Evolutionary conservation across 2,888 invertebrate genomes (phyloP), one percentile per base, ranked within the genome.

Genomic region (Apotomis capreana): DNA sequence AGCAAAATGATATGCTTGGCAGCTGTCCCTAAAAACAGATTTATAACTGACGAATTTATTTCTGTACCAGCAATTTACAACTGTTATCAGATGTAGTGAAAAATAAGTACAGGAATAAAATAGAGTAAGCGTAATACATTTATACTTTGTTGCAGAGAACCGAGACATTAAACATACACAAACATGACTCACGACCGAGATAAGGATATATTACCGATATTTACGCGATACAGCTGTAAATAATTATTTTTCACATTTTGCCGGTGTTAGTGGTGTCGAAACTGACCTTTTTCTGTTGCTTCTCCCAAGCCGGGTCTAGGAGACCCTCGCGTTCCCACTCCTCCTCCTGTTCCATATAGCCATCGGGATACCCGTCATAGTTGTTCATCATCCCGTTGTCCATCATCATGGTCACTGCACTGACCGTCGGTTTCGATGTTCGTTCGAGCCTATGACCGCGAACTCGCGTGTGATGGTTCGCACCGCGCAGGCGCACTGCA

Each of bases 291-390:
- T 99, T 98, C 95, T 99, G 99, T 95, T 99, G 99, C 94, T 99
- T 99, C 94, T 99, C 99, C 99, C 99, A 99, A 86, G 99, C 99
- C 84, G 99, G 99, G 95, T 99, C 99, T 86, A 99, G 95, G 80
- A 99, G 96, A 91, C 99, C 99, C 95, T 99, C 99, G 84, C 99
- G 96, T 94, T 99, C 99, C 99, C 99, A 99, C 94, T 99, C 99
- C 92, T 99, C 99, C 94, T 99, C 99, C 88, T 98, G 99, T 94
- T 98, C 98, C 98, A 98, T 98, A 94, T 98, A 98, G 88, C 96
- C 96, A 92, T 97, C 97, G 86, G 94, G 94, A 85, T 95, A 94
- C 93, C 94, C 94, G 87, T 95, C 95, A 94, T 95, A 95, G 94
- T 94, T 94, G 88, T 91, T 93, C 85, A 94, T 87, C 90, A 93